phyloP scores from a whole-genome alignment of 2,113 vertebrate species.

The Myiopsitta monachus region DNA sequence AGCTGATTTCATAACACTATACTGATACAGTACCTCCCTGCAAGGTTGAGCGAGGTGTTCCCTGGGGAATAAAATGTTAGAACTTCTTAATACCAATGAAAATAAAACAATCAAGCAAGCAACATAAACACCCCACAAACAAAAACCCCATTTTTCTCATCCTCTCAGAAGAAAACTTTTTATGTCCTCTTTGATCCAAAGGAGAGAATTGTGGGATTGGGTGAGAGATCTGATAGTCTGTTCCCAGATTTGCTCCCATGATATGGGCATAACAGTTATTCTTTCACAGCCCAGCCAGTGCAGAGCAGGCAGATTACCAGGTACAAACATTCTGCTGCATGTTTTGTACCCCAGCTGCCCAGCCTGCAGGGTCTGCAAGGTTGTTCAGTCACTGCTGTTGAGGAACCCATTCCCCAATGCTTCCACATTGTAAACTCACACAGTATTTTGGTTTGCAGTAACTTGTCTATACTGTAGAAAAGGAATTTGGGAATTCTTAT shows the following conservation, averaged over 20 bases:
- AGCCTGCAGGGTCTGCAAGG: neutral
- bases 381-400: neutral
- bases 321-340: fast-evolving
- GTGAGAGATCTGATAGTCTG: neutral
- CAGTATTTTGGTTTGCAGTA: neutral
- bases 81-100: neutral
- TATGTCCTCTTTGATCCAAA: neutral
- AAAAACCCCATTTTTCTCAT: neutral
- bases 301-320: neutral
- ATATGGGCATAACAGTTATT: neutral
- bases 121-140: neutral
- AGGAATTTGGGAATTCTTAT: neutral
- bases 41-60: neutral
- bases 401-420: neutral
- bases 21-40: neutral
- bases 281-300: neutral
- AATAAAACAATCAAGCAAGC: neutral
- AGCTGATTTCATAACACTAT: neutral
- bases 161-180: neutral
- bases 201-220: neutral
- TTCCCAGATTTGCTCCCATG: neutral
- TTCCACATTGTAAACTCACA: neutral
- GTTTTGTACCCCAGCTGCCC: neutral
- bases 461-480: neutral
- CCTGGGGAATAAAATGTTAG: neutral